Evolutionary conservation across 92 coral and sea anemone genomes (phyloP).

Genomic region (Siderastrea radians): DNA sequence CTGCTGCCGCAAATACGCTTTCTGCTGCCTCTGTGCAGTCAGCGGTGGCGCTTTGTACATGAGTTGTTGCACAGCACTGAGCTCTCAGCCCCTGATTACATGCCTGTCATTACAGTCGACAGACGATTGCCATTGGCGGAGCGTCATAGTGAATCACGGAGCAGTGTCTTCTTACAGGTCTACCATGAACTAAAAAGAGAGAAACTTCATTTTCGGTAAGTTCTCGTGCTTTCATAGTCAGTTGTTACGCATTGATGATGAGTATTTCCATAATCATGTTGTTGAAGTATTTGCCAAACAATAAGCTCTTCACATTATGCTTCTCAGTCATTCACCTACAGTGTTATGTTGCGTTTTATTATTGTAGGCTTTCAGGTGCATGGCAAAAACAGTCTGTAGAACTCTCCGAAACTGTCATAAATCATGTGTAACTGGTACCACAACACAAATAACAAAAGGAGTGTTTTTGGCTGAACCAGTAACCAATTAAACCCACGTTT

Average conservation of each 20-base stretch:
- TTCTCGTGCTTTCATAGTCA: background rate
- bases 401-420: too few relatives aligned
- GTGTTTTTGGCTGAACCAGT: too few relatives aligned
- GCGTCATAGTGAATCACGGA: conserved; percentile 67
- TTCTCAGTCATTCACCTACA: too few relatives aligned
- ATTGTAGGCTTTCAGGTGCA: too few relatives aligned
- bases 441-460: too few relatives aligned
- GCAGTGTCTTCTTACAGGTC: conserved; percentile 88
- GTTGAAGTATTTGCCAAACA: too few relatives aligned
- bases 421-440: too few relatives aligned
- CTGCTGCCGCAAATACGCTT: conserved; percentile 89
- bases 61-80: conserved; percentile 91
- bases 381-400: too few relatives aligned
- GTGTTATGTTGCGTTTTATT: too few relatives aligned
- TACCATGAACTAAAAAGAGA: conserved; percentile 84
- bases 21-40: conserved; percentile 92
- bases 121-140: conserved; percentile 82
- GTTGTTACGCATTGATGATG: background rate
- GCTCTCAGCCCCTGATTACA: conserved; percentile 89
- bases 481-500: too few relatives aligned
- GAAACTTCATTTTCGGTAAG: conserved; percentile 92
- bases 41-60: conserved; percentile 89
- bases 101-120: conserved; percentile 94
- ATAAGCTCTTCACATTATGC: too few relatives aligned
- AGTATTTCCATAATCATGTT: too few relatives aligned